phyloP scores from a whole-genome alignment of 2,113 vertebrate species.

The Oreochromis aureus region DNA sequence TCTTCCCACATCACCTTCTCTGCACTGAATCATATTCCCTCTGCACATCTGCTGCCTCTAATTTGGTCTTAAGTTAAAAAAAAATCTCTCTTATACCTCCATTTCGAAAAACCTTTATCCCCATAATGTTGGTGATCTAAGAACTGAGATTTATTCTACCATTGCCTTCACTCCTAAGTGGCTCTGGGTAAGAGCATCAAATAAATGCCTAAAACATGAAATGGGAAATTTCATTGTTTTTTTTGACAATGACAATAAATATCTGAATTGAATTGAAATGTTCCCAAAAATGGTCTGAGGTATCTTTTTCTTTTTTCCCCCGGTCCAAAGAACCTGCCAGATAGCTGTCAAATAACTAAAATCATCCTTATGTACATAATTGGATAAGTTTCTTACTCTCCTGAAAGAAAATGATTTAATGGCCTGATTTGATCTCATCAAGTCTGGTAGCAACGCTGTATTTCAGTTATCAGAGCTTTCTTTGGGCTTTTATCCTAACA shows the following conservation, averaged over 20 bases:
- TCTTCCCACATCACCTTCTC: background rate
- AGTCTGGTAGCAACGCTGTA: background rate
- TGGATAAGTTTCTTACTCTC: background rate
- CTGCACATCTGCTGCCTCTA: background rate
- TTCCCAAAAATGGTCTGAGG: background rate
- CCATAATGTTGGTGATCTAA: background rate
- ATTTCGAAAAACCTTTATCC: background rate
- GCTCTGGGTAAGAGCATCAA: conserved; percentile 5
- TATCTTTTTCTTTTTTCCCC: background rate
- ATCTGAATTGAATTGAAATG: too few relatives aligned
- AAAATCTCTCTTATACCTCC: background rate
- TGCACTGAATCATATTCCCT: background rate
- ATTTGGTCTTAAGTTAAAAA: conserved; percentile 8
- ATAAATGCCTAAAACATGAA: background rate
- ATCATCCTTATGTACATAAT: conserved; percentile 17
- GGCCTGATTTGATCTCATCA: conserved; percentile 13
- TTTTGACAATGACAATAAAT: too few relatives aligned
- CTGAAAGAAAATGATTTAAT: background rate
- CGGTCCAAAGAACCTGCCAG: background rate
- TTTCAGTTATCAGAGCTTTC: background rate
- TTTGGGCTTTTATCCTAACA: background rate
- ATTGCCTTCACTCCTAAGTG: background rate
- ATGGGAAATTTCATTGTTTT: too few relatives aligned
- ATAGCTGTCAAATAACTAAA: background rate
- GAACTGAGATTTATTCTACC: conserved; percentile 14